Base-by-base conservation (phyloP, 2,797 vertebrate species). In the Melanotaenia pygmaea region DNA sequence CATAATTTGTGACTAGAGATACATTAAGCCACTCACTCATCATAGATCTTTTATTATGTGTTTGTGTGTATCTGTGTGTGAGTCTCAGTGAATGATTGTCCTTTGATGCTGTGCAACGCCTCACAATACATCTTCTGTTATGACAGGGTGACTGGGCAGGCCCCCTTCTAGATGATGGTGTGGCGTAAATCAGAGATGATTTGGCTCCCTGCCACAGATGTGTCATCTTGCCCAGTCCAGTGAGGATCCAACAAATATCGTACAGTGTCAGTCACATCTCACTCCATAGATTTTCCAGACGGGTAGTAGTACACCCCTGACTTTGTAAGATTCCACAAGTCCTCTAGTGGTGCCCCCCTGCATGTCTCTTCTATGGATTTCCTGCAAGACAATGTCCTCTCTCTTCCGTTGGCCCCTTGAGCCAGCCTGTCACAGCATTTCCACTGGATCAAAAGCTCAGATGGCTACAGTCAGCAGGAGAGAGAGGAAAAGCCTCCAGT, bases 101-200 rank as follows among this genome's bases (percentile, higher is more conserved):
- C 90, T 91, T 87, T 91, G 84, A 91, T 91, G 81, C 77, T 59
- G 74, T 71, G 70, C 77, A 72, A 70, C 61, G 58, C 64, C 72
- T 85, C 65, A 82, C 88, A 83, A 86, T 89, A 89, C 72, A 89
- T 92, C 90, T 89, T 88, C 63, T 84, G 74, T 81, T 79, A 79
- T 65, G 85, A 81, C 83, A 67, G 86, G 80, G 57, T 81, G 77
- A 86, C 86, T 67, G 74, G 82, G 76, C 88, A 75, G 67, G 60
- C 70, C 76, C 45, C 63, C n/a, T 69, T 64, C 67, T 71, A 38
- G 63, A 78, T 60, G 72, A 81, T 54, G 57, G 78, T 68, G 60
- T 70, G 85, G 74, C 0, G 80, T 92, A 94, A 94, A 94, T 94
- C 94, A 91, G 80, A 77, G 75, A 60, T 74, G 66, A 89, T 88